These are phyloP conservation scores for Sarcoramphus papa DNA, from an alignment of 2,797 vertebrate species.

Conservation along the genomic window DNA sequence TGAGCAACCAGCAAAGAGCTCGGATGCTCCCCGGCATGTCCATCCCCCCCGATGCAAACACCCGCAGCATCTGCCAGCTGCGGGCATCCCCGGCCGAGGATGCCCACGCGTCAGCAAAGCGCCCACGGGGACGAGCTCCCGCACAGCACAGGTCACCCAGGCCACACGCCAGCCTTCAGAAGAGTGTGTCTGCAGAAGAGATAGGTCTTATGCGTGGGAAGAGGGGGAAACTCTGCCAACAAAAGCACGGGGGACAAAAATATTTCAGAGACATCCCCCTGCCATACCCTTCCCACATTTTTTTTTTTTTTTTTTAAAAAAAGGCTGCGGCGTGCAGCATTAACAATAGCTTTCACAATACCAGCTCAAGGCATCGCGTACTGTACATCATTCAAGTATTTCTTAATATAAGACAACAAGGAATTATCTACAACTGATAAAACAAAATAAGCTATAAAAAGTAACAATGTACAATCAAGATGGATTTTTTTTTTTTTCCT, in stretches of 20 bases:
- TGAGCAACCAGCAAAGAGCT: not conserved
- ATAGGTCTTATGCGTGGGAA: not conserved
- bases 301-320: not conserved
- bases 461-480: constrained; percentile 49
- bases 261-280: not conserved
- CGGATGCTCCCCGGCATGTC: accelerated
- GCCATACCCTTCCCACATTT: not conserved
- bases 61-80: not conserved
- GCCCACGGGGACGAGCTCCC: not conserved
- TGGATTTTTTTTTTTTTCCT: not conserved
- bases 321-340: not conserved
- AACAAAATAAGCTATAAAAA: constrained; percentile 40
- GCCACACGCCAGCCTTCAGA: not conserved
- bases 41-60: not conserved
- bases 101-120: not conserved
- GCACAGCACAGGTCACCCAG: not conserved
- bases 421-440: constrained; percentile 58
- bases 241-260: not conserved
- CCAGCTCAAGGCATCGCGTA: constrained; percentile 41
- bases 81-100: not conserved
- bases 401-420: constrained; percentile 72
- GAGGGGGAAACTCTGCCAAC: not conserved
- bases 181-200: not conserved
- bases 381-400: constrained; percentile 74
- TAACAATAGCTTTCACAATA: constrained; percentile 7